These are phyloP conservation scores for Cataglyphis rosenhaueri DNA, from an alignment of 2,888 invertebrate genomes.

Conservation along the genomic window DNA sequence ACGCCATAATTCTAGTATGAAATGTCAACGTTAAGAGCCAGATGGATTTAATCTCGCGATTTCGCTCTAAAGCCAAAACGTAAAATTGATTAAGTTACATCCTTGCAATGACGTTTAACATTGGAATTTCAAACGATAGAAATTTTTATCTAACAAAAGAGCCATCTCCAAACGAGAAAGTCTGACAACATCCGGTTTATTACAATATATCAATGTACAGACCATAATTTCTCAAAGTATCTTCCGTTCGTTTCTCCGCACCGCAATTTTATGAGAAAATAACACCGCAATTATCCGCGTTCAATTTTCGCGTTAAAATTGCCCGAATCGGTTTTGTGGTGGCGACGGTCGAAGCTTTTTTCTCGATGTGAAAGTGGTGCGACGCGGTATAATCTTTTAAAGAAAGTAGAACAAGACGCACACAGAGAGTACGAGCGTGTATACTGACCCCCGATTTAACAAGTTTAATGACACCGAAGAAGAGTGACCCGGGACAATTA, in stretches of 20 bases:
- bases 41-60: constrained; percentile 6
- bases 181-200: background rate
- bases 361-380: constrained; percentile 20
- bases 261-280: constrained; percentile 28
- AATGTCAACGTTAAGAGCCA: constrained; percentile 29
- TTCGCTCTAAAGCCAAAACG: background rate
- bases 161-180: background rate
- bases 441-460: constrained; percentile 63
- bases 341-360: constrained; percentile 31
- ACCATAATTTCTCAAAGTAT: background rate
- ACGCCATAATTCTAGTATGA: constrained; percentile 38
- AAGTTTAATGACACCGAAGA: constrained; percentile 70
- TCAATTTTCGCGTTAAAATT: constrained; percentile 41
- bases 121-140: background rate
- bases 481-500: constrained; percentile 66
- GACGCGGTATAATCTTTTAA: constrained; percentile 17
- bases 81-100: background rate
- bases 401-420: constrained; percentile 52
- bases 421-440: background rate
- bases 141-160: background rate
- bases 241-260: background rate
- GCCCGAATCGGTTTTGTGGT: constrained; percentile 30
- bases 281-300: constrained; percentile 31
- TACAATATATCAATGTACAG: constrained; percentile 1
- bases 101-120: background rate